These are phyloP conservation scores for Tetramorium simillimum DNA, from an alignment of 1,140 invertebrate genomes.

Conservation along the genomic window DNA sequence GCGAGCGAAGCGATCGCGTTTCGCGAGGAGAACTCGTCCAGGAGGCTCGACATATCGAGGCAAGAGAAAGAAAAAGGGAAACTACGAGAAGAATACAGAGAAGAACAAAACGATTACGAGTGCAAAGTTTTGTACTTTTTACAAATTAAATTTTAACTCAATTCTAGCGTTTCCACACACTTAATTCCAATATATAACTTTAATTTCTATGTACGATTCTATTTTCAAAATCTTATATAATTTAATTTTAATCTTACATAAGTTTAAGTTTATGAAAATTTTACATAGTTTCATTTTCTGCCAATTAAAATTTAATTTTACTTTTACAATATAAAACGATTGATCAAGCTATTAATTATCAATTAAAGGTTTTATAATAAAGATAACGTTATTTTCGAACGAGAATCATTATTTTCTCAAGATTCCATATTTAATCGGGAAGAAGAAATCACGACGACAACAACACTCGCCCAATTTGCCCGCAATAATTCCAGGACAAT, in stretches of 20 bases:
- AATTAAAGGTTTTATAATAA: background rate
- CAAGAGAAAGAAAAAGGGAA: background rate
- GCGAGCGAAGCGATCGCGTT: constrained; percentile 63
- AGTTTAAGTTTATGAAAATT: background rate
- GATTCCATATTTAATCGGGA: background rate
- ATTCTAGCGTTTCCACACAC: background rate
- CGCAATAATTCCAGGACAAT: constrained; percentile 29
- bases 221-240: background rate
- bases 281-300: background rate
- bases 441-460: background rate
- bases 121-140: background rate
- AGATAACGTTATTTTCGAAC: background rate
- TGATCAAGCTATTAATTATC: background rate
- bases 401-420: background rate
- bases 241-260: background rate
- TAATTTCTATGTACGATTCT: background rate
- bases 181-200: background rate
- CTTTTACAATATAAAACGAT: background rate
- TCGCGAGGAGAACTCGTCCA: constrained; percentile 23
- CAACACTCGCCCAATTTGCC: constrained; percentile 44
- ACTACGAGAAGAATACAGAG: background rate
- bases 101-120: background rate
- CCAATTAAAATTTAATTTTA: background rate
- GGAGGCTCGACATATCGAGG: background rate
- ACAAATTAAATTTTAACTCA: background rate